phyloP scores from a whole-genome alignment of 2,113 vertebrate species.

The Origma solitaria region DNA sequence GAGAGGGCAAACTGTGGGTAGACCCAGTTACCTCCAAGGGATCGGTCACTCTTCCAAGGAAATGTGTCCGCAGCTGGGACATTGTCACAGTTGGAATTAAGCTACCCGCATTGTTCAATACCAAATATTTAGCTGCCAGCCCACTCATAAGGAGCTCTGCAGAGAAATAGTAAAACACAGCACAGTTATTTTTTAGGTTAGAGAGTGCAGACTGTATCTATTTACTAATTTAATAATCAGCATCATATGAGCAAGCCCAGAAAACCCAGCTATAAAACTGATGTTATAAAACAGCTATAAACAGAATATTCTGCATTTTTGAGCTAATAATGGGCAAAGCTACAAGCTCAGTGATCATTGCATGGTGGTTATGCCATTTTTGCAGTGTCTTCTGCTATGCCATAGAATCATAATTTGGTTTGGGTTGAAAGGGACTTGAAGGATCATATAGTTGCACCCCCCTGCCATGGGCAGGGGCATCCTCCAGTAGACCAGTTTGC shows the following conservation, averaged over 20 bases:
- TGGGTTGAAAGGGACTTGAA: background rate
- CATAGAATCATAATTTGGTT: background rate
- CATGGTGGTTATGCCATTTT: conserved; percentile 2
- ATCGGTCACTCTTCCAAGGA: conserved; percentile 45
- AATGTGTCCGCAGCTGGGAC: background rate
- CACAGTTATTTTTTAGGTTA: conserved; percentile 5
- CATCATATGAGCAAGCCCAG: background rate
- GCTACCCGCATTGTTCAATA: conserved; percentile 25
- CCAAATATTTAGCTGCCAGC: conserved; percentile 33
- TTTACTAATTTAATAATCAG: conserved; percentile 11
- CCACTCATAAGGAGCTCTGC: conserved; percentile 45
- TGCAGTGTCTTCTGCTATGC: background rate
- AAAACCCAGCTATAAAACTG: conserved; percentile 31
- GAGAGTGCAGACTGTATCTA: background rate
- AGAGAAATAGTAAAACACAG: background rate
- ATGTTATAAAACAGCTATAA: background rate
- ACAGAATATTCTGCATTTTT: conserved; percentile 18
- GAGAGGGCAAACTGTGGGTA: background rate
- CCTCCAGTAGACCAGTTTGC: background rate
- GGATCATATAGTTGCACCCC: background rate
- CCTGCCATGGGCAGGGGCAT: background rate
- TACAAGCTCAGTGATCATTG: background rate
- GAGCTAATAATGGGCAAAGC: background rate
- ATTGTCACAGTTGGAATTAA: conserved; percentile 1
- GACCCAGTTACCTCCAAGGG: conserved; percentile 40